Conservation (phyloP, 2,113 vertebrate genomes). For the Shinisaurus crocodilurus region DNA sequence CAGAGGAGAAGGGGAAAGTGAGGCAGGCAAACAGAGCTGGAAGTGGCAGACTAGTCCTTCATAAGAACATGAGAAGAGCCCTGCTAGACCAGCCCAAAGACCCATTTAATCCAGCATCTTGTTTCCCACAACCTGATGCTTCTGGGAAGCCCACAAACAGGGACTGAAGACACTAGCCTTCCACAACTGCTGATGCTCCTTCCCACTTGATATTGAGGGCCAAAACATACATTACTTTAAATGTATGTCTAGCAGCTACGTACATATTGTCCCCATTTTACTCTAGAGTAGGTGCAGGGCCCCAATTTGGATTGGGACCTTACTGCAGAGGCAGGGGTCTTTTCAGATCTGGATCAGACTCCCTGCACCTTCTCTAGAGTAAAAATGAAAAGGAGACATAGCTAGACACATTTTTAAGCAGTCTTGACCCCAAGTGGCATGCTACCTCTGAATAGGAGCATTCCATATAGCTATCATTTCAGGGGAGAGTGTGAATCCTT, state of each 20-base stretch:
- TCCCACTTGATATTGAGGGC: not conserved
- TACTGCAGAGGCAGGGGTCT: too few species aligned
- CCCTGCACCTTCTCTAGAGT: too few species aligned
- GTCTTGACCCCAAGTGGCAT: too few species aligned
- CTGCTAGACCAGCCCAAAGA: not conserved
- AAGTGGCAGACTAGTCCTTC: not conserved
- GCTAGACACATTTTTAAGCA: too few species aligned
- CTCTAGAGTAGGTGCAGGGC: too few species aligned
- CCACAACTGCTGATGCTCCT: not conserved
- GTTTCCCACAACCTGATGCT: not conserved
- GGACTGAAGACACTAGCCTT: not conserved
- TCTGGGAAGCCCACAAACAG: not conserved
- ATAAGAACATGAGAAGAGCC: not conserved
- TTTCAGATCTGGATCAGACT: too few species aligned
- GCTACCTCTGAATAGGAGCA: not conserved
- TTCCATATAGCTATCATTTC: not conserved
- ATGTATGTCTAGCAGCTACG: too few species aligned
- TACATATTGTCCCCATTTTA: too few species aligned
- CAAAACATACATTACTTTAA: not conserved
- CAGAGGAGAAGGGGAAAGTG: too few species aligned
- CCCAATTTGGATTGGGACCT: too few species aligned
- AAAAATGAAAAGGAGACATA: too few species aligned
- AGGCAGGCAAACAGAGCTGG: too few species aligned
- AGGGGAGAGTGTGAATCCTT: not conserved
- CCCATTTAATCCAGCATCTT: not conserved